Evolutionary conservation across 2,797 vertebrate species (phyloP).

Genomic region (Ammospiza maritima): DNA sequence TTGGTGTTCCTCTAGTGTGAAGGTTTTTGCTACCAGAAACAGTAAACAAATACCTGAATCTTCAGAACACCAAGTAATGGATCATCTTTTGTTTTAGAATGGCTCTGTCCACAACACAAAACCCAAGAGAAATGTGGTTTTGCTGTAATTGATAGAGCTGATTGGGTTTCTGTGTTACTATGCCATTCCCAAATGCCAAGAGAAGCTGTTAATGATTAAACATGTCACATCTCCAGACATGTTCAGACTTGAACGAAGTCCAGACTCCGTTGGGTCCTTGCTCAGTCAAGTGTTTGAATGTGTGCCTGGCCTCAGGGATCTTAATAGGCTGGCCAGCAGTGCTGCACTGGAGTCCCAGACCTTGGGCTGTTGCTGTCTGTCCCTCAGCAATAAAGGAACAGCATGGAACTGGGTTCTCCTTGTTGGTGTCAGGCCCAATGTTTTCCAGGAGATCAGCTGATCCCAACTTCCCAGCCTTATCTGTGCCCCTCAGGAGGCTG

Average conservation of each 20-base stretch:
- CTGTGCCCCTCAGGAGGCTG: neutral
- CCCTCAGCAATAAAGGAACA: neutral
- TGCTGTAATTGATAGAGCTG: neutral
- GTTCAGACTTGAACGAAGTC: neutral
- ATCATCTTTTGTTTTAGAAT: neutral
- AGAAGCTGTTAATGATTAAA: conserved; percentile 3
- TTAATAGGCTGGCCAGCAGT: neutral
- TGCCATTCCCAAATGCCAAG: neutral
- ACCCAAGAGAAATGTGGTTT: neutral
- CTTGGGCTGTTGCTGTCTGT: fast-evolving
- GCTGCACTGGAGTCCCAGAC: neutral
- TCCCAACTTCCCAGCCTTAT: neutral
- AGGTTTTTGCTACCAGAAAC: neutral
- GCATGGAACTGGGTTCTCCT: neutral
- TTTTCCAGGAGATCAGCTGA: neutral
- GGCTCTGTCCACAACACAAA: neutral
- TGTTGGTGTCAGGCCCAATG: neutral
- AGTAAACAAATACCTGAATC: neutral
- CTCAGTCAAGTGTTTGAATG: neutral
- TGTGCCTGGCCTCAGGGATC: neutral
- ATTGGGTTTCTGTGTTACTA: neutral
- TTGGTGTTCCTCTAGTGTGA: neutral
- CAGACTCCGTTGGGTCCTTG: neutral
- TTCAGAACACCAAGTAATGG: neutral
- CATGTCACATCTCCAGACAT: neutral